phyloP scores from a whole-genome alignment of 2,113 vertebrate genomes.

The Empidonax alnorum region DNA sequence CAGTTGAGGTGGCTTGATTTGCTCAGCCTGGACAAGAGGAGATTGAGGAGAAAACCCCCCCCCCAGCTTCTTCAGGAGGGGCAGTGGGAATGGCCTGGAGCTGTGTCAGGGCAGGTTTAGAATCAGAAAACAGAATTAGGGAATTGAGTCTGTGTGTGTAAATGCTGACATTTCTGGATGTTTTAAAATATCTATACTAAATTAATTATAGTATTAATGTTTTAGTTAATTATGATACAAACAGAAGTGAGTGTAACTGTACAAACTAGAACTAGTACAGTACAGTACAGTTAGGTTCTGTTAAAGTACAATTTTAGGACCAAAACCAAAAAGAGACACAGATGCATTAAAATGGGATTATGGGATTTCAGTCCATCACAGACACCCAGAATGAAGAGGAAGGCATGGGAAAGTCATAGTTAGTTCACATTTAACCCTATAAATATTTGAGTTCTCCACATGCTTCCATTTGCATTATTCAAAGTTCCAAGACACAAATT shows the following conservation, averaged over 20 bases:
- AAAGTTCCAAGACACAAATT: background rate
- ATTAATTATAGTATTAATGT: background rate
- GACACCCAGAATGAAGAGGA: background rate
- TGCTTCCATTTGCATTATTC: background rate
- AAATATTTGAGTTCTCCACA: background rate
- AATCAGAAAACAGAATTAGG: background rate
- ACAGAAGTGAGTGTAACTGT: background rate
- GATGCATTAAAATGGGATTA: background rate
- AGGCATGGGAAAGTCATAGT: background rate
- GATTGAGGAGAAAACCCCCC: background rate
- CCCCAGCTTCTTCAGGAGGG: fast-evolving
- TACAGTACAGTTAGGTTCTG: background rate
- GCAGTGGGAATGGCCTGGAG: background rate
- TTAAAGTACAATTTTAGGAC: background rate
- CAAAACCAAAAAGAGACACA: background rate
- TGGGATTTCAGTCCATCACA: background rate
- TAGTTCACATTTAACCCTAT: background rate
- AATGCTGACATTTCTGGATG: background rate
- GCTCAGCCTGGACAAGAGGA: background rate
- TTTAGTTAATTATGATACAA: background rate
- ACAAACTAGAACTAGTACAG: background rate
- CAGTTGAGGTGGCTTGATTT: background rate
- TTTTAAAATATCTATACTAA: background rate
- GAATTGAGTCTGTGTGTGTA: background rate
- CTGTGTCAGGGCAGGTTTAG: background rate